phyloP scores from a whole-genome alignment of 2,797 vertebrate genomes.

The Gymnoscopelus braueri region DNA sequence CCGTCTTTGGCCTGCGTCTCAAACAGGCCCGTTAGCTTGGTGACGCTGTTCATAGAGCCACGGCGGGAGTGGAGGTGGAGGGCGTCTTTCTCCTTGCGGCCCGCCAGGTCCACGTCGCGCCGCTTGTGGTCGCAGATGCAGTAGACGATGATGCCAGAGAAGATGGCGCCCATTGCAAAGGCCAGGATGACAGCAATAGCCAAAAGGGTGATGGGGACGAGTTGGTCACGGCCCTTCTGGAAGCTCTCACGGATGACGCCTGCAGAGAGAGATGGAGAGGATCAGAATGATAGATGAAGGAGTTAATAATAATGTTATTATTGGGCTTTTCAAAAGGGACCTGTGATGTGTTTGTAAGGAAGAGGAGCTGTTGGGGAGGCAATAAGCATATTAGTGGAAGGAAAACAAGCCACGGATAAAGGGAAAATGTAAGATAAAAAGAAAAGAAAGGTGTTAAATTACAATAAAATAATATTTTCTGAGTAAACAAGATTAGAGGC shows the following conservation, averaged over 20 bases:
- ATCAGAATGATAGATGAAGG: conserved; percentile 43
- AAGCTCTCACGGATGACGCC: conserved; percentile 99
- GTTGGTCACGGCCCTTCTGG: conserved; percentile 95
- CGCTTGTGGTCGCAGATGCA: conserved; percentile 96
- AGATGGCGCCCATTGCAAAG: conserved; percentile 96
- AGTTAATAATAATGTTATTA: background rate
- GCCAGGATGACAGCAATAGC: conserved; percentile 97
- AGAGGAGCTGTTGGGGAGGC: conserved; percentile 16
- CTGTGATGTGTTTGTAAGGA: conserved; percentile 27
- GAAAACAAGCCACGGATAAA: no score
- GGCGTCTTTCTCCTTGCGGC: conserved; percentile 92
- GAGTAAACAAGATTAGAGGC: conserved; percentile 54
- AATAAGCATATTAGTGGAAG: conserved; percentile 25
- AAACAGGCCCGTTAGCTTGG: conserved; percentile 96
- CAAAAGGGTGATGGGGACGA: conserved; percentile 95
- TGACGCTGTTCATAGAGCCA: conserved; percentile 97
- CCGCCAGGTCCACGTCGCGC: conserved; percentile 85
- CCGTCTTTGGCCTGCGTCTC: conserved; percentile 95
- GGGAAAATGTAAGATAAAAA: conserved; percentile 14
- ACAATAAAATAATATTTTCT: conserved; percentile 46
- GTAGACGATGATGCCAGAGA: conserved; percentile 96
- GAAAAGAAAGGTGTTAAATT: conserved; percentile 40
- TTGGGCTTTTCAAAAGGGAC: background rate
- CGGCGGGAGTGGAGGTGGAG: conserved; percentile 87
- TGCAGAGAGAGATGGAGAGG: conserved; percentile 82